A percentile compares a stretch with the other conserved stretches of the same genome.
These are phyloP conservation scores for Xyrauchen texanus DNA, from an alignment of 2,113 vertebrate genomes.

Conservation along the genomic window DNA sequence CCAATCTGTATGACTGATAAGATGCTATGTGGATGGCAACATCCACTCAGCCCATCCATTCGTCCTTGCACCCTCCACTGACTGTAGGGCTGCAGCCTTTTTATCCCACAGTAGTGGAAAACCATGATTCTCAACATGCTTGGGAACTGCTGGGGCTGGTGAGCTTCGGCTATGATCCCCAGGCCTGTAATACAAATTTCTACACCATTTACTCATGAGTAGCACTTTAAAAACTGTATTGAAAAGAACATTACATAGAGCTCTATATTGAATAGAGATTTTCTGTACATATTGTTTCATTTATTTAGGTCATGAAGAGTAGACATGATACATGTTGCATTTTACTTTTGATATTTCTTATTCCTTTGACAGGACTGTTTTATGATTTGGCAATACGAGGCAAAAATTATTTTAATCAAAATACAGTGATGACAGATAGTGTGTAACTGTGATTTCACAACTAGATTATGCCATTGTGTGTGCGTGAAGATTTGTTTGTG, in stretches of 20 bases:
- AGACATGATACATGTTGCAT: background rate
- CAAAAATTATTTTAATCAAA: no score
- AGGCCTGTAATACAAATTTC: slow-evolving; percentile 75
- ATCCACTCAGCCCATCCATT: slow-evolving; percentile 70
- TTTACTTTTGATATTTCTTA: background rate
- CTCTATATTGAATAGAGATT: background rate
- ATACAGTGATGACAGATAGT: background rate
- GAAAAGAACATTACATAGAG: slow-evolving; percentile 80
- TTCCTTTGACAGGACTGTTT: background rate
- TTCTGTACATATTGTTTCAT: background rate
- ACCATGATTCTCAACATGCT: slow-evolving; percentile 63
- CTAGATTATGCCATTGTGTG: background rate
- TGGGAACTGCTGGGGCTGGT: slow-evolving; percentile 89
- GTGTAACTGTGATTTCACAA: slow-evolving; percentile 1
- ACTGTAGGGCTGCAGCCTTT: background rate
- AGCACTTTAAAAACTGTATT: slow-evolving; percentile 86
- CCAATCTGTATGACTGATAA: slow-evolving; percentile 81
- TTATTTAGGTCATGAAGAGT: slow-evolving; percentile 10
- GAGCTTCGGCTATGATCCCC: slow-evolving; percentile 81
- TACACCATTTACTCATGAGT: slow-evolving; percentile 80
- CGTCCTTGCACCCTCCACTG: slow-evolving; percentile 63
- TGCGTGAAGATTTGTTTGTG: slow-evolving; percentile 18
- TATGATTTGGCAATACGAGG: background rate
- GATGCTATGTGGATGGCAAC: slow-evolving; percentile 82
- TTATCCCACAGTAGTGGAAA: slow-evolving; percentile 46